Conservation (phyloP, 2,797 vertebrate genomes). For the Melanotaenia trifasciata region DNA sequence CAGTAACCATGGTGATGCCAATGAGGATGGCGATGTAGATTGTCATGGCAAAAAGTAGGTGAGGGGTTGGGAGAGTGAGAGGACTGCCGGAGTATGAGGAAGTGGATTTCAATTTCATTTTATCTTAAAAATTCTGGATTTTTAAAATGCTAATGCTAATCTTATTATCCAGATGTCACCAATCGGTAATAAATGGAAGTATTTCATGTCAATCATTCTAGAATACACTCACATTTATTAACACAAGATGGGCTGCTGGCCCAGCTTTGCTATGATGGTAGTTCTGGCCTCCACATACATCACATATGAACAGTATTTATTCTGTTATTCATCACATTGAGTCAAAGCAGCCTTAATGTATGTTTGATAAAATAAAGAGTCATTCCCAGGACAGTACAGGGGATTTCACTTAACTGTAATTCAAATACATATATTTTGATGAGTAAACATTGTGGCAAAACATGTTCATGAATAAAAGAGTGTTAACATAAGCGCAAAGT, state of each 20-base stretch:
- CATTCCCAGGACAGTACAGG: no score
- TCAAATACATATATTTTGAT: background rate
- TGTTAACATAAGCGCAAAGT: background rate
- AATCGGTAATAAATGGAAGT: background rate
- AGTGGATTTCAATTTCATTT: background rate
- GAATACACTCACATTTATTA: slow-evolving; percentile 3
- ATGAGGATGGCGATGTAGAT: slow-evolving; percentile 70
- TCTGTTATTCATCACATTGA: background rate
- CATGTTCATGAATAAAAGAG: background rate
- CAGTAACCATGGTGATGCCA: slow-evolving; percentile 49
- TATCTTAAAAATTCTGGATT: background rate
- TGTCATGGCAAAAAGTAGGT: slow-evolving; percentile 81
- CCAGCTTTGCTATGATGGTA: background rate
- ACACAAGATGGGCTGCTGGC: background rate
- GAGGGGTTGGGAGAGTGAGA: slow-evolving; percentile 43
- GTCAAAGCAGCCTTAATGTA: no score
- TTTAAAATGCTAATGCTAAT: background rate
- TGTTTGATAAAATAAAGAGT: no score
- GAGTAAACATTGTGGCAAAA: background rate
- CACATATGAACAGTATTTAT: background rate
- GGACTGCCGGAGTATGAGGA: slow-evolving; percentile 11
- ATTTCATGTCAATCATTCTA: background rate
- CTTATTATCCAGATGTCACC: background rate
- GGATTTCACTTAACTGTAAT: no score
- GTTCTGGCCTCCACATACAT: background rate